Conservation (phyloP, 1,140 invertebrate genomes). For the Sesamia nonagrioides region DNA sequence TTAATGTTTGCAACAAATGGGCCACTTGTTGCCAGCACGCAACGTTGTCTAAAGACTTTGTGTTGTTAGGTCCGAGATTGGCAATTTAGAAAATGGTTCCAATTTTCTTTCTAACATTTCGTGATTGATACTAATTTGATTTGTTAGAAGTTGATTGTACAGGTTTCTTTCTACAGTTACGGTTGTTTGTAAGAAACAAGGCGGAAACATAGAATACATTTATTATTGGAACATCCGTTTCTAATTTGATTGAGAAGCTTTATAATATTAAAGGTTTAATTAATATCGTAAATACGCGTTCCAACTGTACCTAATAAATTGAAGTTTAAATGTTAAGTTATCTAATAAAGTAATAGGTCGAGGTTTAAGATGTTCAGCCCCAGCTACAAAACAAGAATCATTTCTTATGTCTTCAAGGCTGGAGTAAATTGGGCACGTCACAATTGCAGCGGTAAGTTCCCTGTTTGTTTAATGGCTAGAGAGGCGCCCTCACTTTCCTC, state of each 20-base stretch:
- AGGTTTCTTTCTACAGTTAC: background rate
- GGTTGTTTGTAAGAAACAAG: background rate
- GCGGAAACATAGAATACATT: background rate
- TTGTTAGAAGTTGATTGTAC: background rate
- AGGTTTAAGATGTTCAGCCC: too few species aligned
- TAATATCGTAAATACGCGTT: background rate
- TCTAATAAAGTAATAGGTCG: too few species aligned
- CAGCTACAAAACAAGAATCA: too few species aligned
- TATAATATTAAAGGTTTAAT: background rate
- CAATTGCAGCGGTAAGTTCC: too few species aligned
- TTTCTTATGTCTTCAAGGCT: too few species aligned
- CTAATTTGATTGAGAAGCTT: too few species aligned
- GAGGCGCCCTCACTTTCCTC: too few species aligned
- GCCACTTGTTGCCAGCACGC: conserved; percentile 13
- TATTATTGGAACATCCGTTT: background rate
- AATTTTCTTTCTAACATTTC: background rate
- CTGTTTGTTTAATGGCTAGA: too few species aligned
- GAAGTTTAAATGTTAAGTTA: too few species aligned
- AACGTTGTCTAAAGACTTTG: background rate
- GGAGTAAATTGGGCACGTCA: too few species aligned
- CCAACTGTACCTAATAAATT: too few species aligned
- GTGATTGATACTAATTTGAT: background rate
- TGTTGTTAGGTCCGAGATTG: background rate
- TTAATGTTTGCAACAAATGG: background rate
- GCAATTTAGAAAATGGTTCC: background rate